Evolutionary conservation across 2,113 vertebrate genomes (phyloP).

Genomic region (Gnathonemus longibarbis): DNA sequence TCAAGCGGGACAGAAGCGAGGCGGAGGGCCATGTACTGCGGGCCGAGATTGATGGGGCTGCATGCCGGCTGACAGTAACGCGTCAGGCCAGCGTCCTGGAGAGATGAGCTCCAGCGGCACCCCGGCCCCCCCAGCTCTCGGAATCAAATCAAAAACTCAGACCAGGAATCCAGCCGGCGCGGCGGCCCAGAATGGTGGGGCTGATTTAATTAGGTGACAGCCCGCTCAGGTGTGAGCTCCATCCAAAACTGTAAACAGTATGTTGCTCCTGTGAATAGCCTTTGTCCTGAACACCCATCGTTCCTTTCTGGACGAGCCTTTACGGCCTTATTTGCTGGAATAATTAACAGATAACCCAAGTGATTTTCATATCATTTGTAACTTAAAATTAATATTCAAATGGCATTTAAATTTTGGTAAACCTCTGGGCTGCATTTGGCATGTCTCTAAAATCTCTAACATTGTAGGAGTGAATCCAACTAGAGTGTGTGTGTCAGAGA

Average conservation of each 20-base stretch:
- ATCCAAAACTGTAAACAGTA: background rate
- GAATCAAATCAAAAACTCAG: background rate
- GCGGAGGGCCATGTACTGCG: constrained; percentile 13
- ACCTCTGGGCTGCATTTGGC: background rate
- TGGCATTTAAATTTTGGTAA: background rate
- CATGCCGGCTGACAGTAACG: constrained; percentile 28
- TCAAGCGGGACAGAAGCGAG: constrained; percentile 1
- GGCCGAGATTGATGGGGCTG: constrained; percentile 32
- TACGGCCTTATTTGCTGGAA: background rate
- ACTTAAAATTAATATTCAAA: background rate
- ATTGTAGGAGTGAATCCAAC: background rate
- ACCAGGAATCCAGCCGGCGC: background rate
- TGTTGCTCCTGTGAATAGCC: background rate
- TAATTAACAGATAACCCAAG: background rate
- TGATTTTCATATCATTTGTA: background rate
- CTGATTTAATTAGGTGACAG: background rate
- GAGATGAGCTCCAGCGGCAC: constrained; percentile 22
- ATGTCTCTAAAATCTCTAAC: background rate
- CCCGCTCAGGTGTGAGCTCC: background rate
- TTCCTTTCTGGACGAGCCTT: background rate
- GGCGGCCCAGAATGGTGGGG: background rate
- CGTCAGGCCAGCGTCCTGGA: constrained; percentile 21
- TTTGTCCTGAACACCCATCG: background rate
- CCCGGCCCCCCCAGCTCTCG: background rate
- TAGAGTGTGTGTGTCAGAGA: background rate